Evolutionary conservation across 2,797 vertebrate genomes (phyloP), one percentile per base, ranked within the genome.

Genomic region (Acanthornis magna): DNA sequence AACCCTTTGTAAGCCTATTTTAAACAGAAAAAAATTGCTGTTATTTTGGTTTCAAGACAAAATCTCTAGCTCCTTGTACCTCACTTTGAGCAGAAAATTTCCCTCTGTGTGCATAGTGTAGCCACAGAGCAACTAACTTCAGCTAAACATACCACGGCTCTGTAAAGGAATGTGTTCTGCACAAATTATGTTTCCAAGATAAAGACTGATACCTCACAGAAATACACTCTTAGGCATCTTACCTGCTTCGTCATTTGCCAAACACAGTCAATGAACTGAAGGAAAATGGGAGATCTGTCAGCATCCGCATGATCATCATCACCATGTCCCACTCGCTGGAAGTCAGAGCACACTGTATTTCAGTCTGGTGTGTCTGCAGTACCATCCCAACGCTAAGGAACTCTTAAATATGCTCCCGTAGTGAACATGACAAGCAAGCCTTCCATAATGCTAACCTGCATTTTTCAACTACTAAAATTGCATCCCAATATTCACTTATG

Each of bases 201-300:
- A 85, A 84, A 89, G 57, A 55, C 45, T 47, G 29, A 34, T 13
- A 63, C 15, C 36, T 85, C 76, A 79, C 0, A 72, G 14, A 77
- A 92, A 85, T 9, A 58, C 2, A 89, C n/a, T 60, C 13, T 13
- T 50, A 74, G 91, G 47, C 40, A 67, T 63, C 96, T 97, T 96
- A 99, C 98, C 98, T 99, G 99, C 93, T 98, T 98, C 77, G 98
- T 99, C 98, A 99, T 99, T 97, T 99, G 99, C 99, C 99, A 99
- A 62, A 99, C 99, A 81, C 99, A 99, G 96, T 99, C 99, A 8
- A 99, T 98, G 97, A 99, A 99, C 97, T 99, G 99, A 89, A 99
- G 98, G 75, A 99, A 99, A 88, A 99, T 98, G 26, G 99, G 99
- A 1, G 99, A 99, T n/a, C 99, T 98, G 94, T 99, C 99, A 0